These are phyloP conservation scores for Protula sp. DNA, from an alignment of 2,888 invertebrate genomes.

Conservation along the genomic window DNA sequence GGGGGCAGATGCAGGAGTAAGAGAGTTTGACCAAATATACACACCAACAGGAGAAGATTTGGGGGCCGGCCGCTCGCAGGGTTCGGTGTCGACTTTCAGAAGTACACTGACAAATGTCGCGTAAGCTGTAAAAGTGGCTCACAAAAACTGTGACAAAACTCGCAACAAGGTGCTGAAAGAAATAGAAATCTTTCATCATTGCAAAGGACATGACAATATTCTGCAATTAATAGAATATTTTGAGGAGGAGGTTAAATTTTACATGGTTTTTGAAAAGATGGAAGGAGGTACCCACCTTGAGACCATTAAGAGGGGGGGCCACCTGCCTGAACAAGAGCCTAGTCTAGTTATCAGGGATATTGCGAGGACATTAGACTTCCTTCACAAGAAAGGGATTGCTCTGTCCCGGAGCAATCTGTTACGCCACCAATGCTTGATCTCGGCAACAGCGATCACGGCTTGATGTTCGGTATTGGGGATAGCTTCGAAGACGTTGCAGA, in stretches of 20 bases:
- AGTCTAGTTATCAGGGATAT: constrained; percentile 89
- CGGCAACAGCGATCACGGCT: no score
- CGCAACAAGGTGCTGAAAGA: constrained; percentile 93
- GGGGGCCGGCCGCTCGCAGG: constrained; percentile 95
- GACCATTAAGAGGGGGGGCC: constrained; percentile 86
- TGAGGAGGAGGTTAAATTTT: constrained; percentile 72
- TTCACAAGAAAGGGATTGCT: constrained; percentile 85
- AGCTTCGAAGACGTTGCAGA: not conserved
- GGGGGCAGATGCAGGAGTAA: constrained; percentile 41
- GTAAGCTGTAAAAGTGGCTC: constrained; percentile 78
- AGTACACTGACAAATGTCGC: constrained; percentile 86
- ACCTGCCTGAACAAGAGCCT: constrained; percentile 93
- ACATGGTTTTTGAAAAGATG: constrained; percentile 31
- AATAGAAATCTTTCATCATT: constrained; percentile 98
- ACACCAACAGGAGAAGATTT: constrained; percentile 89
- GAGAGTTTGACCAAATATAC: constrained; percentile 73
- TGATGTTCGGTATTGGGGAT: not conserved
- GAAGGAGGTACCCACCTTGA: constrained; percentile 74
- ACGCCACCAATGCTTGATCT: no score
- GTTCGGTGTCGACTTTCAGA: constrained; percentile 88
- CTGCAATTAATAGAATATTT: constrained; percentile 86
- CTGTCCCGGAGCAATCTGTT: no score
- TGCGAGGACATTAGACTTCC: constrained; percentile 86
- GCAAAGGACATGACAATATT: constrained; percentile 94
- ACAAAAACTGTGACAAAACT: constrained; percentile 54